Conservation (phyloP, 2,888 invertebrate species). For the Leptopterna dolabrata region DNA sequence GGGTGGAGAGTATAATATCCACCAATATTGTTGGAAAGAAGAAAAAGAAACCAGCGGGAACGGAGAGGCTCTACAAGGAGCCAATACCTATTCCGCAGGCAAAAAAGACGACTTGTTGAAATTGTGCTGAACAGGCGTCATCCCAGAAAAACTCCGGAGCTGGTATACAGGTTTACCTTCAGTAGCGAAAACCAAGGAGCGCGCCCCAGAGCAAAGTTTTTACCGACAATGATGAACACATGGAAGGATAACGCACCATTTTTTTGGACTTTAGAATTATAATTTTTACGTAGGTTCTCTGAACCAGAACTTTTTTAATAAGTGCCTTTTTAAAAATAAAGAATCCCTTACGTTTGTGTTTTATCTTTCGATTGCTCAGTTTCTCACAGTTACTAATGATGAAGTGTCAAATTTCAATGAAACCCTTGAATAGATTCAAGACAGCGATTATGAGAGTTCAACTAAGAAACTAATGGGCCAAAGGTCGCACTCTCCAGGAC, state of each 20-base stretch:
- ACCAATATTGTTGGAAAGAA: not conserved
- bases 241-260: not conserved
- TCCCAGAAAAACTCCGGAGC: not conserved
- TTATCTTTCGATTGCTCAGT: no score
- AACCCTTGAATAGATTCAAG: no score
- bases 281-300: no score
- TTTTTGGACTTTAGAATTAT: no score
- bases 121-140: not conserved
- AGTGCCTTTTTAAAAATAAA: no score
- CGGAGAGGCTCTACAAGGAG: not conserved
- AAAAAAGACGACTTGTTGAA: not conserved
- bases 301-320: no score
- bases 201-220: not conserved
- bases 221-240: not conserved
- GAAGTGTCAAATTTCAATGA: no score
- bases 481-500: no score
- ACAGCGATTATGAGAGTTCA: no score
- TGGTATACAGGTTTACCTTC: not conserved
- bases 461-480: no score
- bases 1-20: not conserved
- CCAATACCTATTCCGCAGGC: not conserved
- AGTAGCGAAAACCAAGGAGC: not conserved
- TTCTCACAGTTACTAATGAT: no score
- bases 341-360: no score
- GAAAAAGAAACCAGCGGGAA: not conserved